These are phyloP conservation scores for Atherinosoma microstoma DNA, from an alignment of 2,797 vertebrate species.

Conservation along the genomic window DNA sequence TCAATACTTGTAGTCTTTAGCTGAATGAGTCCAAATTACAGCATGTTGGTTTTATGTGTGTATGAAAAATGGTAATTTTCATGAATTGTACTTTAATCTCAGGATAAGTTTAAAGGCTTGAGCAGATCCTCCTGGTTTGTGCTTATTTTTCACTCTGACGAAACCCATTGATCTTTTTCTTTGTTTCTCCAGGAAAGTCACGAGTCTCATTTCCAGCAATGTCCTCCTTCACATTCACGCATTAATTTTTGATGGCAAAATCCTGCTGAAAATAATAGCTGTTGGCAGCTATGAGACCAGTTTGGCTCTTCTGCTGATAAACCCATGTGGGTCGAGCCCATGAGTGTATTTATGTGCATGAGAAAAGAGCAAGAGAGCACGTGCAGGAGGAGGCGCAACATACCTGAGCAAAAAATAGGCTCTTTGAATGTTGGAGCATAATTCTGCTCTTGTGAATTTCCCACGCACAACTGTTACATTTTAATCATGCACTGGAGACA, in stretches of 20 bases:
- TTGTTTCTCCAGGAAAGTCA: slow-evolving; percentile 15
- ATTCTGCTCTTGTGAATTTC: slow-evolving; percentile 63
- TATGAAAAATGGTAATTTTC: not conserved
- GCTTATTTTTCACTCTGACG: not conserved
- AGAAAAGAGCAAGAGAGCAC: slow-evolving; percentile 9
- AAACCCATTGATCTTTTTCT: slow-evolving; percentile 16
- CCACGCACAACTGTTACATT: slow-evolving; percentile 68
- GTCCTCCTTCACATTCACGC: slow-evolving; percentile 23
- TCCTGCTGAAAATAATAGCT: slow-evolving; percentile 43
- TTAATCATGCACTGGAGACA: slow-evolving; percentile 68
- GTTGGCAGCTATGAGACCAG: slow-evolving; percentile 27
- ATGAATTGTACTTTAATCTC: not conserved
- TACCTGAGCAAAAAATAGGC: slow-evolving; percentile 63
- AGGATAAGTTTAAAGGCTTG: slow-evolving; percentile 4
- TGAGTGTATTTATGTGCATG: slow-evolving; percentile 41
- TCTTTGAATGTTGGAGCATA: slow-evolving; percentile 46
- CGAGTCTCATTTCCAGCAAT: slow-evolving; percentile 21
- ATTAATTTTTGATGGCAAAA: slow-evolving; percentile 43
- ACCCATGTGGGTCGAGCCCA: slow-evolving; percentile 24
- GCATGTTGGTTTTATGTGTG: not conserved
- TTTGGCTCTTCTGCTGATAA: slow-evolving; percentile 15
- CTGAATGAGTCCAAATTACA: slow-evolving; percentile 12
- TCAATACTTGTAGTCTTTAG: slow-evolving; percentile 22
- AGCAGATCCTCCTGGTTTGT: not conserved
- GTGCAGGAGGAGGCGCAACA: slow-evolving; percentile 41